These are phyloP conservation scores for Sceliomorpha sp. DNA, from an alignment of 2,888 invertebrate species.

Conservation along the genomic window DNA sequence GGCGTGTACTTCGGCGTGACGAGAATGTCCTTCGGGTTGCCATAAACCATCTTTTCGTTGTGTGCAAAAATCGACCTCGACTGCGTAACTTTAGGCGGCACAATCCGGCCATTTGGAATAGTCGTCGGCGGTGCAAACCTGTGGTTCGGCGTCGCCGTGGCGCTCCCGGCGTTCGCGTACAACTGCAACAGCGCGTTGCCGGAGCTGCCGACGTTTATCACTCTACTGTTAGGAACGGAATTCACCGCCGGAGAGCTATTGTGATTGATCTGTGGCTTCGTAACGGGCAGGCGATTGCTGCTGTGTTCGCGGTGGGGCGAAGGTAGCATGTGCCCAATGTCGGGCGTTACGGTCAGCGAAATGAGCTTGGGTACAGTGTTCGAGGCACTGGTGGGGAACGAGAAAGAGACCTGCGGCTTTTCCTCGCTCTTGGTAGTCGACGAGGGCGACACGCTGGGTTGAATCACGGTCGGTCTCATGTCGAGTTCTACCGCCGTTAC, in stretches of 20 bases:
- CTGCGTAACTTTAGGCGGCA: constrained; percentile 83
- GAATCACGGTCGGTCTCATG: constrained; percentile 81
- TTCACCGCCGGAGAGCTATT: constrained; percentile 50
- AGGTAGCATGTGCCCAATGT: constrained; percentile 79
- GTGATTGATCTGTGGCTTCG: constrained; percentile 28
- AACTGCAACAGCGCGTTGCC: constrained; percentile 71
- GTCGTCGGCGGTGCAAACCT: constrained; percentile 69
- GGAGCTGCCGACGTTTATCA: constrained; percentile 73
- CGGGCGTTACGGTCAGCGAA: constrained; percentile 81
- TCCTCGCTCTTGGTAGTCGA: constrained; percentile 74
- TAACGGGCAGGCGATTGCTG: constrained; percentile 46
- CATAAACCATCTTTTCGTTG: constrained; percentile 85
- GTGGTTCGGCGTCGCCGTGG: constrained; percentile 54
- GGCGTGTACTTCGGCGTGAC: constrained; percentile 80
- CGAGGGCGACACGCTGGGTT: constrained; percentile 79
- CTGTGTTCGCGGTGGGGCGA: constrained; percentile 58
- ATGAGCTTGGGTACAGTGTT: constrained; percentile 74
- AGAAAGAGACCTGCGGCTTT: constrained; percentile 66
- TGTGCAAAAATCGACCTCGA: constrained; percentile 85
- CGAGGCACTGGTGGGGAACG: constrained; percentile 62
- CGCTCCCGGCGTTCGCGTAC: constrained; percentile 69
- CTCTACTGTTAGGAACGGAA: constrained; percentile 63
- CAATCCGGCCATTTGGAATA: constrained; percentile 67
- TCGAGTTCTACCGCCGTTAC: constrained; percentile 85
- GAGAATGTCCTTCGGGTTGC: constrained; percentile 87